These are phyloP conservation scores for Chesias legatella DNA, from an alignment of 2,888 invertebrate genomes.

Conservation along the genomic window DNA sequence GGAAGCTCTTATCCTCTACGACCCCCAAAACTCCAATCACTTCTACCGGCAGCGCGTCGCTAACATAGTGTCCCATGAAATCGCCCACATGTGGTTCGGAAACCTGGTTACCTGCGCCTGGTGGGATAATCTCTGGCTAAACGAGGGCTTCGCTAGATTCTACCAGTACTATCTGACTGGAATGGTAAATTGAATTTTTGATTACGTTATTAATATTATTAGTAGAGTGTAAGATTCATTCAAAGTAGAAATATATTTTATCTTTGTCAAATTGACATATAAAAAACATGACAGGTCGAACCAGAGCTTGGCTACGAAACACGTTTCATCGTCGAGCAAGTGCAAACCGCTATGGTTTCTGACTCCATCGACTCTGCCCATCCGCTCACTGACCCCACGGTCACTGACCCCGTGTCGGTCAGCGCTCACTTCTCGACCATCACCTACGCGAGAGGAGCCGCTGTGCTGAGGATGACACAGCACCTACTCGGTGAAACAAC, in stretches of 20 bases:
- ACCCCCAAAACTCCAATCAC: slow-evolving; percentile 68
- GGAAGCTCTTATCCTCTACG: slow-evolving; percentile 80
- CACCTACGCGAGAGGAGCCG: slow-evolving; percentile 84
- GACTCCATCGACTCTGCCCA: slow-evolving; percentile 81
- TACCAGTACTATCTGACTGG: slow-evolving; percentile 84
- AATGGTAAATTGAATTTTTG: slow-evolving; percentile 45
- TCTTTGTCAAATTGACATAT: no score
- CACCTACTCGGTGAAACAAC: slow-evolving; percentile 77
- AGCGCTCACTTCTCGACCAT: slow-evolving; percentile 83
- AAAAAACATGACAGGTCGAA: slow-evolving; percentile 58
- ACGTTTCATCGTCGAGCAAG: slow-evolving; percentile 84
- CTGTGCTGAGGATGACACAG: slow-evolving; percentile 84
- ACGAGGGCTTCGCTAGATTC: slow-evolving; percentile 85
- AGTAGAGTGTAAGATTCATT: background rate
- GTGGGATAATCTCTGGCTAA: slow-evolving; percentile 88
- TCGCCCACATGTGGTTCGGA: slow-evolving; percentile 92
- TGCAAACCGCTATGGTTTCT: slow-evolving; percentile 81
- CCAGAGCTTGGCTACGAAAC: slow-evolving; percentile 55
- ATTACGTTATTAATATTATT: background rate
- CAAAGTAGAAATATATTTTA: no score
- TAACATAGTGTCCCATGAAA: slow-evolving; percentile 86
- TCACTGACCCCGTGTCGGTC: slow-evolving; percentile 80
- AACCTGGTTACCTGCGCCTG: slow-evolving; percentile 87
- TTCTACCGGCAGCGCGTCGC: slow-evolving; percentile 83
- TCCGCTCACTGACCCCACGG: slow-evolving; percentile 78